These are phyloP conservation scores for Linepithema humile DNA, from an alignment of 1,140 invertebrate species.

Conservation along the genomic window DNA sequence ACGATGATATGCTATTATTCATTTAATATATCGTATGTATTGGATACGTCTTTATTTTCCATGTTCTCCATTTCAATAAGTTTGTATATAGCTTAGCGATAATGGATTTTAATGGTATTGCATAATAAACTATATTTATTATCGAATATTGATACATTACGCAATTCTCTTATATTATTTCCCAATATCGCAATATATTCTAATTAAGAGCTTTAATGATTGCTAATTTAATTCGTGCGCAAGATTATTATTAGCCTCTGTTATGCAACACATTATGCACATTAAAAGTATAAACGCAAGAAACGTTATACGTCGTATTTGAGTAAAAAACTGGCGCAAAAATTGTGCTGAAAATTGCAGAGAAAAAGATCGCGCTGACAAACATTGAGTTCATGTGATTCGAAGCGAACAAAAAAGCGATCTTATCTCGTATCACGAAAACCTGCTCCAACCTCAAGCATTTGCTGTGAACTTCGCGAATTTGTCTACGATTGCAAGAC, in stretches of 20 bases:
- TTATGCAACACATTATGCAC: neutral
- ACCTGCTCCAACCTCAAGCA: neutral
- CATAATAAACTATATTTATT: neutral
- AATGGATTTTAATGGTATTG: neutral
- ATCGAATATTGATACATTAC: conserved; percentile 5
- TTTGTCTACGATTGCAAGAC: neutral
- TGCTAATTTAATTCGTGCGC: neutral
- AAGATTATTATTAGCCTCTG: neutral
- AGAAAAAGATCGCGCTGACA: neutral
- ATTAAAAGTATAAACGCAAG: neutral
- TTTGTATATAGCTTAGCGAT: conserved; percentile 3
- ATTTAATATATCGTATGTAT: neutral
- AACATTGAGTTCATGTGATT: neutral
- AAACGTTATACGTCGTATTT: neutral
- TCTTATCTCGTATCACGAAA: neutral
- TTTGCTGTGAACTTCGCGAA: neutral
- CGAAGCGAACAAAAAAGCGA: neutral
- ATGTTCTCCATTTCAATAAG: neutral
- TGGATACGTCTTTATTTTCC: neutral
- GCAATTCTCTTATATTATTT: neutral
- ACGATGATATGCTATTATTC: neutral
- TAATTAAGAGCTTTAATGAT: conserved; percentile 16
- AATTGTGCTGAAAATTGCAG: no score
- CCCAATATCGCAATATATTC: neutral
- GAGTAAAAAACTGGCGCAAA: neutral